Conservation (phyloP, 2,888 invertebrate genomes). For the Sminthurides aquaticus region DNA sequence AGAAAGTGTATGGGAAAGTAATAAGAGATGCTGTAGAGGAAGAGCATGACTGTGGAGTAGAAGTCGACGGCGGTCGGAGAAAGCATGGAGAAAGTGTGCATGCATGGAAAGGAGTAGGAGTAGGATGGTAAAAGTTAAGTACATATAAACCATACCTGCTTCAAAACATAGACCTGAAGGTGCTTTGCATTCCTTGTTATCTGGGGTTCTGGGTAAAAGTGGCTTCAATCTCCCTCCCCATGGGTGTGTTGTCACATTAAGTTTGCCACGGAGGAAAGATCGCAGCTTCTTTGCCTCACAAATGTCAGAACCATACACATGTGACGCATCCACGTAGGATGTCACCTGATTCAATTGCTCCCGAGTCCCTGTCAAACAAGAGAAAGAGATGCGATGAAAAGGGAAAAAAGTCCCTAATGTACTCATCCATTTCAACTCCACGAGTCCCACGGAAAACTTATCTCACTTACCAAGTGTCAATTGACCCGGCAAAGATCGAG, state of each 20-base stretch:
- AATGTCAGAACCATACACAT: constrained; percentile 51
- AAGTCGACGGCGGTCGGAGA: too few relatives aligned
- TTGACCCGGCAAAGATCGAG: constrained; percentile 52
- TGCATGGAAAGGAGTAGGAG: too few relatives aligned
- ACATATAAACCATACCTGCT: constrained; percentile 32
- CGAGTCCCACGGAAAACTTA: too few relatives aligned
- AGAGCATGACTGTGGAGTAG: too few relatives aligned
- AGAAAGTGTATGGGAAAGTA: too few relatives aligned
- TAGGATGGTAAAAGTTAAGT: too few relatives aligned
- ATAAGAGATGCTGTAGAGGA: too few relatives aligned
- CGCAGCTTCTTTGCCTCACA: constrained; percentile 49
- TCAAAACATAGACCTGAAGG: constrained; percentile 48
- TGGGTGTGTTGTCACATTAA: constrained; percentile 47
- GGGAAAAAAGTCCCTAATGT: too few relatives aligned
- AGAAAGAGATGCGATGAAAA: too few relatives aligned
- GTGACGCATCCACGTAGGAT: constrained; percentile 49
- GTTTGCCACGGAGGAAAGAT: constrained; percentile 46
- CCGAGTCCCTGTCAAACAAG: constrained; percentile 46
- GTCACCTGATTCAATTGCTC: constrained; percentile 53
- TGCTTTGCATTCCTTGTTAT: constrained; percentile 49
- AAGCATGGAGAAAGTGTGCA: too few relatives aligned
- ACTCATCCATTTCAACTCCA: too few relatives aligned
- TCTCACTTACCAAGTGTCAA: constrained; percentile 49
- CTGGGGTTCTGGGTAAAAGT: constrained; percentile 48
- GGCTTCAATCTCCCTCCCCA: constrained; percentile 45